Evolutionary conservation across 2,797 vertebrate species (phyloP).

Genomic region (Pseudocheirus occidentalis): DNA sequence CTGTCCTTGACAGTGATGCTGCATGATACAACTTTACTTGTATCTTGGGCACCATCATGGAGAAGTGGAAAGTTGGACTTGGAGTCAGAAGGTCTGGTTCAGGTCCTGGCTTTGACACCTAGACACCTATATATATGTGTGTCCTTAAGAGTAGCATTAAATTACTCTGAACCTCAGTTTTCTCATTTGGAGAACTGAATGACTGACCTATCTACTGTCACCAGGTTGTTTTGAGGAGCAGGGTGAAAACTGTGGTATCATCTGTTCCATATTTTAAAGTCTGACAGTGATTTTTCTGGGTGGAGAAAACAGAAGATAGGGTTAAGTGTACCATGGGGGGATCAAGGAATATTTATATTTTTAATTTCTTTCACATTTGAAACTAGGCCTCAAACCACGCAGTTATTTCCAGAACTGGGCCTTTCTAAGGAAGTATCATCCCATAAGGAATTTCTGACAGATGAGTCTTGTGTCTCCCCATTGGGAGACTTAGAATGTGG

Average conservation of each 20-base stretch:
- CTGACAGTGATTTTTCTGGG: background rate
- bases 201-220: background rate
- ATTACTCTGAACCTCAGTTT: background rate
- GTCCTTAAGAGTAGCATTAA: background rate
- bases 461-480: background rate
- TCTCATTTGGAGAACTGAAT: background rate
- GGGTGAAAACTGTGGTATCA: background rate
- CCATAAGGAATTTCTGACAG: background rate
- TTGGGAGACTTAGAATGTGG: background rate
- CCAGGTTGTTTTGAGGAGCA: background rate
- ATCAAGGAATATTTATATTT: background rate
- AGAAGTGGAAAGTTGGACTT: background rate
- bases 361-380: background rate
- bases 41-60: background rate
- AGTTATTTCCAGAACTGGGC: background rate
- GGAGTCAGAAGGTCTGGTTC: no score
- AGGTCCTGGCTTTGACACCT: no score
- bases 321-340: background rate
- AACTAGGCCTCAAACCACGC: background rate
- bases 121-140: background rate
- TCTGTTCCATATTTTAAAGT: background rate
- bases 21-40: background rate
- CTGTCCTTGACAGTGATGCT: background rate
- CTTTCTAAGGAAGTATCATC: background rate
- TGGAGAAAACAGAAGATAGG: background rate